Evolutionary conservation across 2,797 vertebrate genomes (phyloP), one percentile per base, ranked within the genome.

Genomic region (Urosaurus nigricauda): DNA sequence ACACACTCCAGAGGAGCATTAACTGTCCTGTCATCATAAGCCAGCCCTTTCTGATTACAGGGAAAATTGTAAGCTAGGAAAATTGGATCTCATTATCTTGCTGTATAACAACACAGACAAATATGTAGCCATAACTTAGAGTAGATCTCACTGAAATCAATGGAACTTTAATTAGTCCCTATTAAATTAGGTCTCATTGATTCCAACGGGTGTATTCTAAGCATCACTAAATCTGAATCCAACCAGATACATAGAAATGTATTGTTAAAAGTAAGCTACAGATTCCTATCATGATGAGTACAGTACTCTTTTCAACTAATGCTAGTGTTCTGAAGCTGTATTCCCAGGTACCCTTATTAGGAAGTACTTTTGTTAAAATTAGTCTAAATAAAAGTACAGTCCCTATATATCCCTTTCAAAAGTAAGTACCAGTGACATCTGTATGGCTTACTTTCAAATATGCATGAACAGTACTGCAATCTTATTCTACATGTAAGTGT

Each of bases 1-100:
- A 71, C 0, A 56, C 24, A 89, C 56, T 71, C 83, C 83, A 91
- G 88, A 90, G 53, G 84, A 91, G 3, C 87, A 91, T 8, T 56
- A 81, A 58, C 80, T 87, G 37, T 81, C 78, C 83, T 87, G 43
- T 81, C 71, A 43, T 84, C 78, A 8, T 4, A 78, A 68, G 85
- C 53, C 75, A 80, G 79, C 85, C 53, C 87, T 77, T 86, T 89
- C 0, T 2, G 84, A 58, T 65, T 60, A 86, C 32, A 87, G 89
- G 14, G 91, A 21, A 65, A 60, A 71, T 82, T 29, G 65, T 53
- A 83, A 92, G 32, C 83, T 65, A 4, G 0, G 40, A 26, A 86
- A 73, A 83, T 83, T 74, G 88, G 63, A 79, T 93, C 84, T 88
- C 65, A 86, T 83, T 91, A 93, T 89, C 81, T 82, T 87, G 80